Conservation (phyloP, 2,888 invertebrate species). For the Xestoiulus laeticollis region DNA sequence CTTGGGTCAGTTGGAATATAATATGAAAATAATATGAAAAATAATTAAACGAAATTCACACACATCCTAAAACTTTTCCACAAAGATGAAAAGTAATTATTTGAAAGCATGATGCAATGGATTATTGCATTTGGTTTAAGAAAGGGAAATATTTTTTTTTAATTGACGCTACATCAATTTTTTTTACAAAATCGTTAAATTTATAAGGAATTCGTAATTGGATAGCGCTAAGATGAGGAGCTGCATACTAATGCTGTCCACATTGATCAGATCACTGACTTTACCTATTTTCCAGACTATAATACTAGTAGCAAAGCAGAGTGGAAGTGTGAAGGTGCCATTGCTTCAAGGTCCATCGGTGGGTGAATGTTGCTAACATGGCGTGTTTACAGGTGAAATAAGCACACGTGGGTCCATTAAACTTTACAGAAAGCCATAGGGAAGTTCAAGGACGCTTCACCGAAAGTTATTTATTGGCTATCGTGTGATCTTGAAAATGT, state of each 20-base stretch:
- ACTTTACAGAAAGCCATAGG: background rate
- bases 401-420: background rate
- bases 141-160: no score
- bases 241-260: background rate
- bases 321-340: slow-evolving; percentile 11
- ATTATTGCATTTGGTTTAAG: no score
- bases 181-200: background rate
- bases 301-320: background rate
- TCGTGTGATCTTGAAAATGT: background rate
- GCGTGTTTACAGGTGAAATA: slow-evolving; percentile 3
- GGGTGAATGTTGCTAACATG: background rate
- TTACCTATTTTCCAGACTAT: background rate
- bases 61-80: no score
- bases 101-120: no score
- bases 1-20: no score
- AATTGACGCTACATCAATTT: no score
- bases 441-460: background rate
- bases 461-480: background rate
- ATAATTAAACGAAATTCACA: no score
- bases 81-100: no score
- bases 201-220: background rate
- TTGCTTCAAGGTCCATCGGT: background rate
- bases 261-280: background rate
- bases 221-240: background rate
- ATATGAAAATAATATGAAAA: no score